A percentile compares a stretch with the other conserved stretches of the same genome.
These are phyloP conservation scores for Cebus imitator DNA, from an alignment of 2,113 vertebrate species.

Conservation along the genomic window DNA sequence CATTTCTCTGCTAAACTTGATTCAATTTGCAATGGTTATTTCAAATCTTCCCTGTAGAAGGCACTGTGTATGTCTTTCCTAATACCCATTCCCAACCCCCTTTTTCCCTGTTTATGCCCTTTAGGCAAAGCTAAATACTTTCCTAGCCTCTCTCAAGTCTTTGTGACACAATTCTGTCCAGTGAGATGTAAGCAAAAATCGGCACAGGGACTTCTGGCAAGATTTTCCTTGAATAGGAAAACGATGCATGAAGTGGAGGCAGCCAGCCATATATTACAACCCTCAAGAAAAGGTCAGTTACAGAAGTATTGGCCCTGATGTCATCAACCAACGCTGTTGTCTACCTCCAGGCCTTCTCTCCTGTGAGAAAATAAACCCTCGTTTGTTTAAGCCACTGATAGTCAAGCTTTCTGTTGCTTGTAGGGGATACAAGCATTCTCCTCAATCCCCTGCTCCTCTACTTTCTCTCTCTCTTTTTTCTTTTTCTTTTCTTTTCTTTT, in stretches of 20 bases:
- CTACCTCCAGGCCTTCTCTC: background rate
- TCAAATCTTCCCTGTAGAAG: background rate
- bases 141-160: background rate
- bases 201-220: background rate
- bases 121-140: background rate
- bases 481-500: too few relatives aligned
- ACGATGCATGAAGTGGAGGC: background rate
- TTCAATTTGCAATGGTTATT: background rate
- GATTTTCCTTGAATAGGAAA: background rate
- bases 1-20: background rate
- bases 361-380: background rate
- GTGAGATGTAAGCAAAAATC: background rate
- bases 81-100: background rate
- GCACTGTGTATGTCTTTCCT: background rate
- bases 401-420: background rate
- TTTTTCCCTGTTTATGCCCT: background rate
- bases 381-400: background rate
- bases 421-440: background rate
- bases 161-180: background rate
- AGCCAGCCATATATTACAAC: background rate
- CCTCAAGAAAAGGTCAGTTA: background rate
- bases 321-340: background rate
- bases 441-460: background rate
- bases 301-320: background rate
- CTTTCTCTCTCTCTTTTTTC: background rate